Base-by-base conservation (phyloP, 1,140 invertebrate species). In the Manduca sexta region DNA sequence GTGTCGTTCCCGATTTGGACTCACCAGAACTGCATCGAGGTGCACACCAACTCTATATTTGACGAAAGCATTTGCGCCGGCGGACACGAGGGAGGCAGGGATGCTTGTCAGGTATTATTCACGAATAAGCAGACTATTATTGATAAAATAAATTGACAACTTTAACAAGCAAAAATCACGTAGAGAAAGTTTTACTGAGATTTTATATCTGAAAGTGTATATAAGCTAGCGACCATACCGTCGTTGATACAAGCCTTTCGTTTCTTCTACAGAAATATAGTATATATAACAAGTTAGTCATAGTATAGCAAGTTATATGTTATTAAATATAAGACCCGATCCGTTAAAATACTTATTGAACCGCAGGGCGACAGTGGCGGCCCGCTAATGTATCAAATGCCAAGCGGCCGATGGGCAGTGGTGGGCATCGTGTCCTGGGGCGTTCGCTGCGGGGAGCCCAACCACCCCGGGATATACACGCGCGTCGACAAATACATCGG, bases 391-490 rank as follows among this genome's bases (percentile, higher is more conserved):
- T 86, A 91, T 49, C 90, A 93, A 65, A 77, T 93, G 62, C 78
- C 87, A 5, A 92, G 91, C 64, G 90, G 90, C 1, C 89, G 91
- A 35, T 96, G 94, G 93, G 87, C 91, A 0, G 88, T 89, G 2
- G 87, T 96, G n/a, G 95, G 95, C 1, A 88, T 97, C 29, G 93
- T 95, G 1, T 94, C 93, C 1, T 94, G 92, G 92, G 93, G 93
- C 4, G 87, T 93, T 3, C 87, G 90, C 5, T 94, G 93, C 55
- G 93, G 92, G 1, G 88, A 91, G 50, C 85, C 89, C 7, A 85
- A 84, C 8, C 88, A 88, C 49, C 93, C 93, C 0, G 93, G 93
- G 0, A 86, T 94, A 13, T 94, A 94, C 64, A 91, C 91, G 0
- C 85, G 90, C 11, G 91, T 94, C 8, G 90, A 89, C 52, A 88